A percentile compares a stretch with the other conserved stretches of the same genome.
These are phyloP conservation scores for Zosterops lateralis DNA, from an alignment of 2,113 vertebrate species.

Conservation along the genomic window DNA sequence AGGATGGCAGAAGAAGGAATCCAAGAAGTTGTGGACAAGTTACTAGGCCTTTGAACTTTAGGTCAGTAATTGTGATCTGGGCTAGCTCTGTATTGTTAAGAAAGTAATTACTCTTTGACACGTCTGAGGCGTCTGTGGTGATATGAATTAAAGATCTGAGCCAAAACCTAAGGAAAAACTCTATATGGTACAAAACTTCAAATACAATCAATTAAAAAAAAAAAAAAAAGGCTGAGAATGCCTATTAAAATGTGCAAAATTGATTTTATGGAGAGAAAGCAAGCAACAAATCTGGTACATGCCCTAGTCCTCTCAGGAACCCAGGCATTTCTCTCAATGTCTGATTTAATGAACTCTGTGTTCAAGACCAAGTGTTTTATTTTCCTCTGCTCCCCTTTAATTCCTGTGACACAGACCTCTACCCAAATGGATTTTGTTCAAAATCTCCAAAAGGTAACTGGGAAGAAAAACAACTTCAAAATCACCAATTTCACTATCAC, in stretches of 20 bases:
- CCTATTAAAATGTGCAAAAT: slow-evolving; percentile 17
- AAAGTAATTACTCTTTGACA: background rate
- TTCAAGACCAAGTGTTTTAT: background rate
- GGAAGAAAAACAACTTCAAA: background rate
- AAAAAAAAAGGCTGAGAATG: background rate
- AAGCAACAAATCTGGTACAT: background rate
- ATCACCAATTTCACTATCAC: background rate
- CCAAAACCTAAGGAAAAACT: background rate
- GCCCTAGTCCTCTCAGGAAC: background rate
- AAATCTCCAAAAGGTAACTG: background rate
- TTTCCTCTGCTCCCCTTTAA: fast-evolving
- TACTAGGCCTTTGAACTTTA: background rate
- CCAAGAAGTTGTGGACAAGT: background rate
- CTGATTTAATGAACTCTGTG: background rate
- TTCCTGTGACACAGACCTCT: background rate
- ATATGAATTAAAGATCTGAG: background rate
- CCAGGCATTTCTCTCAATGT: background rate
- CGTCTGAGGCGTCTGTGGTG: background rate
- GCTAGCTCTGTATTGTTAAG: background rate
- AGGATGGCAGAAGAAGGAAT: background rate
- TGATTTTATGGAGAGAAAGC: slow-evolving; percentile 13
- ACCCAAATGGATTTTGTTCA: background rate
- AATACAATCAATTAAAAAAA: background rate
- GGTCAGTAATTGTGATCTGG: background rate
- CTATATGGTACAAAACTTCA: background rate